Evolutionary conservation across 1,140 invertebrate species (phyloP), one percentile per base, ranked within the genome.

Genomic region (Drosophila pseudoananassae): DNA sequence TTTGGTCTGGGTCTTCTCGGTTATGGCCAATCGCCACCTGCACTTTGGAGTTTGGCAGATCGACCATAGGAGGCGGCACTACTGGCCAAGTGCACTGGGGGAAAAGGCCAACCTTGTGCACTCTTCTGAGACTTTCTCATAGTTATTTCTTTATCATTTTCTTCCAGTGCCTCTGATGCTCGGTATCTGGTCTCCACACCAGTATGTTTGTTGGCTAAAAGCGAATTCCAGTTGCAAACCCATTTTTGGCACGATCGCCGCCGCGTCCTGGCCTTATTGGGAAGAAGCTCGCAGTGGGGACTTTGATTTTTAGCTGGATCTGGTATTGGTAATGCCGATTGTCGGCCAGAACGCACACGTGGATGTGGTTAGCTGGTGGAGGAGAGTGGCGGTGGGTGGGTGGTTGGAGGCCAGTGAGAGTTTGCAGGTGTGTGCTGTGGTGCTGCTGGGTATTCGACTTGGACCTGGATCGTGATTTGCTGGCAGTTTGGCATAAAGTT

Each of bases 151-250:
- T 27, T 27, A n/a, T n/a, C n/a, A n/a, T 20, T 20, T 20, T 20
- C 20, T 20, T 20, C 20, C 25, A 27, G 25, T 46, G 61, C 36
- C 63, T 49, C 59, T 47, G 51, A 15, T 38, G 58, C 54, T 57
- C 61, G 40, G 63, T 36, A 36, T 70, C 69, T 81, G 73, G 72
- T 46, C 65, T 45, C 52, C 63, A 66, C 58, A 66, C 58, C 20
- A 20, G 14, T 56, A 38, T 80, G 77, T 76, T 36, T 51, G 65
- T 61, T 78, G 60, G 60, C 83, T 87, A 87, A 87, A 87, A 87
- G 83, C 83, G 83, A 87, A 87, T 87, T 87, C 83, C 83, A 87
- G 83, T 87, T 87, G 83, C 83, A 87, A 87, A 88, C 83, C 81
- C 83, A 87, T 87, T 87, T 87, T 87, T 88, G 83, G 83, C 83